A percentile compares a stretch with the other conserved stretches of the same genome.
Evolutionary conservation across 2,113 vertebrate genomes (phyloP).

Genomic region (Dasyprocta punctata): DNA sequence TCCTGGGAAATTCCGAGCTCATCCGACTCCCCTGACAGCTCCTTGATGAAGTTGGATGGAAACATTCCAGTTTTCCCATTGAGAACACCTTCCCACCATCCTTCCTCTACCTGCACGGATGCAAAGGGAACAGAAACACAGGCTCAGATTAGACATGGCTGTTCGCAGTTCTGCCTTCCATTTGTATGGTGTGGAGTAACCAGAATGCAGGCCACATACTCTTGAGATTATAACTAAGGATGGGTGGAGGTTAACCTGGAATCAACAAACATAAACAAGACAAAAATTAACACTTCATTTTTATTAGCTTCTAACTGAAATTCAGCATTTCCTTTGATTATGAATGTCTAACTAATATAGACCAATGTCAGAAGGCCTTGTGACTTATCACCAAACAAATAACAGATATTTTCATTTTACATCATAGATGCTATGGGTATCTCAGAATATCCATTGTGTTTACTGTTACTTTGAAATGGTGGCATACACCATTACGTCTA

Average conservation of each 20-base stretch:
- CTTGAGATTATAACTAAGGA: not conserved
- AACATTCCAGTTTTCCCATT: conserved; percentile 98
- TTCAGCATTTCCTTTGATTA: conserved; percentile 42
- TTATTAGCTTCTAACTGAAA: conserved; percentile 27
- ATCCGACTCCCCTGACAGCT: conserved; percentile 87
- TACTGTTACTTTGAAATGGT: conserved; percentile 15
- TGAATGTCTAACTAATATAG: not conserved
- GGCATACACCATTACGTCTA: not conserved
- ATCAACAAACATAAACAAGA: not conserved
- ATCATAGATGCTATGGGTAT: not conserved
- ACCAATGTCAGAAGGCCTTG: not conserved
- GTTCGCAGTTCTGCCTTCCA: not conserved
- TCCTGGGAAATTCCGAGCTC: conserved; percentile 91
- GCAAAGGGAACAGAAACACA: conserved; percentile 41
- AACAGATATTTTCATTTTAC: not conserved
- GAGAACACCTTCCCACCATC: conserved; percentile 98
- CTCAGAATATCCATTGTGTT: not conserved
- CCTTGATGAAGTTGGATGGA: conserved; percentile 99
- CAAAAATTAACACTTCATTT: conserved; percentile 48
- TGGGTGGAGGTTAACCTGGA: not conserved
- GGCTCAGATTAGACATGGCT: not conserved
- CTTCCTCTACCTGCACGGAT: conserved; percentile 95
- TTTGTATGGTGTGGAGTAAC: not conserved
- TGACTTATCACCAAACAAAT: conserved; percentile 13
- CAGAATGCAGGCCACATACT: not conserved